Conservation (phyloP, 2,113 vertebrate genomes). For the Romanogobio albipinnatus region DNA sequence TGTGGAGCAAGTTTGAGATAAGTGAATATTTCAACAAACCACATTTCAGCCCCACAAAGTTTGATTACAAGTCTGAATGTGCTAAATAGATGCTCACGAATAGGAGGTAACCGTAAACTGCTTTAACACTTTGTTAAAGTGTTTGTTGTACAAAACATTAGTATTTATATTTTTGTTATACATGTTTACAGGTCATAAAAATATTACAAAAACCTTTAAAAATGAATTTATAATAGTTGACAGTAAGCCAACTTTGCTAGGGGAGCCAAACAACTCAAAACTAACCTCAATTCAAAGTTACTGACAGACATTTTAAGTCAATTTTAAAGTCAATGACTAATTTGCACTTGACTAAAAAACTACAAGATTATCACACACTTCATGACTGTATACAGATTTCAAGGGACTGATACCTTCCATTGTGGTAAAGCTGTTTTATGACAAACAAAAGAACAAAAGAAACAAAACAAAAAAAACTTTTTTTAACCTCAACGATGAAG, state of each 20-base stretch:
- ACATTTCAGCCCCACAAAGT: background rate
- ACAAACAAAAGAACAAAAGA: too few species aligned
- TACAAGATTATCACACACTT: background rate
- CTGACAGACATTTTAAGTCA: too few species aligned
- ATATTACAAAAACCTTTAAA: background rate
- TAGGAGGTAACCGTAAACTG: background rate
- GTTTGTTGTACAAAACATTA: constrained; percentile 16
- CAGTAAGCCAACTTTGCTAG: background rate
- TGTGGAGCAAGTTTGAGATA: background rate
- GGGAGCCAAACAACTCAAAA: too few species aligned
- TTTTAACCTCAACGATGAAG: background rate
- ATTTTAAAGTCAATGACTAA: too few species aligned
- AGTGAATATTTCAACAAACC: background rate
- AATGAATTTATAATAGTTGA: background rate
- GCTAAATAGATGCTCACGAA: background rate
- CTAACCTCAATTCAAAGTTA: too few species aligned
- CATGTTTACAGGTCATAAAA: background rate
- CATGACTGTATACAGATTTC: background rate
- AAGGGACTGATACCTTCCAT: background rate
- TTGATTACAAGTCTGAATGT: background rate
- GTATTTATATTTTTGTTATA: background rate
- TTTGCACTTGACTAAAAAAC: too few species aligned
- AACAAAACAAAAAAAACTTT: too few species aligned
- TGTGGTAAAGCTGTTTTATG: too few species aligned
- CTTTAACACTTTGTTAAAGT: background rate